Base-by-base conservation (phyloP, 2,888 invertebrate species). In the Aleiodes leptofemur region DNA sequence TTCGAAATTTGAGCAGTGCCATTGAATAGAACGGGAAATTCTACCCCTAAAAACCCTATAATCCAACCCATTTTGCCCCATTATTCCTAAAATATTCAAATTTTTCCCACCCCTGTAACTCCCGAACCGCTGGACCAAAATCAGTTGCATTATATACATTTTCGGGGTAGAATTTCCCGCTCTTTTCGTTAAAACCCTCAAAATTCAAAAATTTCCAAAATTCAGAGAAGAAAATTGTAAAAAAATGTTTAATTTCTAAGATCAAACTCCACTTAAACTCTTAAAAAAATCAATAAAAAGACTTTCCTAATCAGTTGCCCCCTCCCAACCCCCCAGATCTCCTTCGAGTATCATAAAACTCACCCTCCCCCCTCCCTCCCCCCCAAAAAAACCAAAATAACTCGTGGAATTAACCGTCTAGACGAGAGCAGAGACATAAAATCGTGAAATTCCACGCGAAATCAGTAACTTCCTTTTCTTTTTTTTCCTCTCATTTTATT, bases 361-460 rank as follows among this genome's bases (percentile, higher is more conserved):
- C 11, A 43, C 7, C 23, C 2, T 2, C 23, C 23, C 2, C 23
- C 23, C 23, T 1, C 23, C n/a, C 7, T 43, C 43, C 43, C 43
- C 9, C 38, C 13, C 16, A 64, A 23, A 48, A 64, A 64, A 64
- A 59, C 31, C 34, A 4, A 38, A 59, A 29, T n/a, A 43, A 43
- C 38, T 38, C 43, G 8, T 16, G 76, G 76, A 78, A 79, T 79
- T 81, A 77, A 78, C 75, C 70, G 77, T 78, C 79, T 77, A 76
- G 76, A 79, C 77, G 73, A 66, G 64, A 57, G 69, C 69, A 75
- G 72, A 76, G 66, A 72, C 79, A 78, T 81, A 81, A 81, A 81
- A 78, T 73, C 61, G 74, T 61, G 57, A 74, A 23, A 78, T 78
- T 81, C 74, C 57, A 38, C 71, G 72, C 73, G 77, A 79, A 43